Conservation (phyloP, 2,113 vertebrate genomes). For the Mus musculus region GRCm39 chr16:27756001-27756500, state of each 20-base stretch:
- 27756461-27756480: background rate
- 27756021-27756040: background rate
- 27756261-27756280: conserved; percentile 41
- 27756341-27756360: background rate
- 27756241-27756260: background rate
- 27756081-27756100: background rate
- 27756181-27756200: background rate
- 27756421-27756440: background rate
- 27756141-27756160: background rate
- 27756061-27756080: background rate
- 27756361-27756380: background rate
- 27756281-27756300: background rate
- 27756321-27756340: background rate
- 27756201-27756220: background rate
- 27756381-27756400: background rate
- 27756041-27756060: background rate
- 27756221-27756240: background rate
- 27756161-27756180: background rate
- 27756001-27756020: background rate
- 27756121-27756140: background rate
- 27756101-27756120: background rate
- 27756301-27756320: background rate
- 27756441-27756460: background rate
- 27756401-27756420: background rate
- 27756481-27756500: conserved; percentile 3